A percentile compares a stretch with the other conserved stretches of the same genome.
Evolutionary conservation across 1,140 invertebrate species (phyloP).

Genomic region (Triops cancriformis): DNA sequence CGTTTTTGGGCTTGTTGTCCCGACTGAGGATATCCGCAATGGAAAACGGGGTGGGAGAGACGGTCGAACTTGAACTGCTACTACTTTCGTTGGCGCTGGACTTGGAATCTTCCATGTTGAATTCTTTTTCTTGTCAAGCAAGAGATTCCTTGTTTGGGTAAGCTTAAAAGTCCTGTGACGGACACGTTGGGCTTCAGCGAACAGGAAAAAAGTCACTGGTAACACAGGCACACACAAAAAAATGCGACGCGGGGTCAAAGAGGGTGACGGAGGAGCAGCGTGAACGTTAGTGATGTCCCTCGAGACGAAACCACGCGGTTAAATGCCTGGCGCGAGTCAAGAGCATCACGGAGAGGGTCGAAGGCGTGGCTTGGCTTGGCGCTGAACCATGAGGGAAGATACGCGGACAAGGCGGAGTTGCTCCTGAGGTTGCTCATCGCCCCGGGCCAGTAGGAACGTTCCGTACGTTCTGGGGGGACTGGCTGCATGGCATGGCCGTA

Average conservation of each 20-base stretch:
- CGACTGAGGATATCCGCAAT: constrained; percentile 27
- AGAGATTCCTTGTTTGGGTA: background rate
- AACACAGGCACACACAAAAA: background rate
- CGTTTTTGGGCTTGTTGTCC: background rate
- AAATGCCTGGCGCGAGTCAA: background rate
- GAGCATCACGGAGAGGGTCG: background rate
- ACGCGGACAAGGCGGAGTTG: background rate
- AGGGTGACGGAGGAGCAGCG: background rate
- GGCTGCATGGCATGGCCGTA: background rate
- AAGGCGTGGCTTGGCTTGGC: background rate
- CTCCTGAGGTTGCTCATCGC: background rate
- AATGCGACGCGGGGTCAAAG: background rate
- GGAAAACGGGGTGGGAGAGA: constrained; percentile 23
- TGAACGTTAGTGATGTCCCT: background rate
- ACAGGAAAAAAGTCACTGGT: no score
- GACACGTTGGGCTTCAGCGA: no score
- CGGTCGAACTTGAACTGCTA: background rate
- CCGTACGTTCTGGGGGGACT: background rate
- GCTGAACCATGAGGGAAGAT: background rate
- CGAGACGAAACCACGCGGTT: background rate
- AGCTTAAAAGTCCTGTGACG: no score
- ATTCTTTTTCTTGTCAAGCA: background rate
- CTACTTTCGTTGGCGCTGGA: background rate
- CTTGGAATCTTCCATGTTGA: background rate
- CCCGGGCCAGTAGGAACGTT: background rate